phyloP scores from a whole-genome alignment of 2,113 vertebrate species.

The Mustelus asterias region DNA sequence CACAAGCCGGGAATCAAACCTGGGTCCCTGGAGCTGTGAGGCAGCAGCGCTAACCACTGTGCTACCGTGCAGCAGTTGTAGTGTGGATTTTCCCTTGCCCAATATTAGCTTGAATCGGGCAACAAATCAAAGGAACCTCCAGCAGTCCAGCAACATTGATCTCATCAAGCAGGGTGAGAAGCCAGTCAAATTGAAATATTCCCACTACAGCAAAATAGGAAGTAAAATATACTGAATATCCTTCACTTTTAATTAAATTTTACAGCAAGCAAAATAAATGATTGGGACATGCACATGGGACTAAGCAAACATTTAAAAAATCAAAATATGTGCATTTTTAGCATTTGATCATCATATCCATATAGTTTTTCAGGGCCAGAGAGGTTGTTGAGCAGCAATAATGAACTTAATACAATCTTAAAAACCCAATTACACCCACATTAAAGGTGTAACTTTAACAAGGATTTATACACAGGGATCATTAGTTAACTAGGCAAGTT shows the following conservation, averaged over 20 bases:
- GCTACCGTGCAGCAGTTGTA: neutral
- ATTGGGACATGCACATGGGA: neutral
- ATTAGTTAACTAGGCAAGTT: neutral
- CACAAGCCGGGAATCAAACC: too few species aligned
- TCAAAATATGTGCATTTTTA: too few species aligned
- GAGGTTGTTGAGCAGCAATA: neutral
- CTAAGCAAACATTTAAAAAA: neutral
- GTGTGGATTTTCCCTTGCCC: neutral
- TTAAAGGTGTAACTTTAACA: neutral
- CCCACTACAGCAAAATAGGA: neutral
- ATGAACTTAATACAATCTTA: neutral
- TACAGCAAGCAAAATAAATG: neutral
- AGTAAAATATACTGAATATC: neutral
- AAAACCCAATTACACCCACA: neutral
- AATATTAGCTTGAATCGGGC: neutral
- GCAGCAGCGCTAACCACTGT: too few species aligned
- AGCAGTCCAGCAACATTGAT: neutral
- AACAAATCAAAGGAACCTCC: neutral
- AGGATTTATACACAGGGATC: neutral
- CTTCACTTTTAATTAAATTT: neutral
- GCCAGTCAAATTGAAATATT: neutral
- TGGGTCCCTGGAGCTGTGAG: too few species aligned
- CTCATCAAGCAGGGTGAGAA: neutral
- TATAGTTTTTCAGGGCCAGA: neutral
- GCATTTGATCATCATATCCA: too few species aligned